These are phyloP conservation scores for Gastrophysa polygoni DNA, from an alignment of 2,888 invertebrate species.

Conservation along the genomic window DNA sequence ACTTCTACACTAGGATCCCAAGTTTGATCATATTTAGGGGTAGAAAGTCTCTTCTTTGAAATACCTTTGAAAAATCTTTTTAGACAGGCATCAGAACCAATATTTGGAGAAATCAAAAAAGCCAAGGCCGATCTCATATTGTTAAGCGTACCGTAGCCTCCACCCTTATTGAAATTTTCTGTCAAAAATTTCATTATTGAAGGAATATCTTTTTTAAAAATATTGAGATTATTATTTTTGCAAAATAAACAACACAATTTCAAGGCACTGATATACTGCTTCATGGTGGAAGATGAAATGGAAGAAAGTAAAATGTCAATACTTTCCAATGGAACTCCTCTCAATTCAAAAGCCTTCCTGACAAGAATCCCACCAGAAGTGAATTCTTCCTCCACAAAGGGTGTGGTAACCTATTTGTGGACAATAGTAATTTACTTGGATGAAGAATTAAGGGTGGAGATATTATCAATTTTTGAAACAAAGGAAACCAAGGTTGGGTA, in stretches of 20 bases:
- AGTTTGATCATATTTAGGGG: no score
- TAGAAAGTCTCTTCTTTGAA: no score
- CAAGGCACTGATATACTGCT: conserved; percentile 1
- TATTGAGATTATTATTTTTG: neutral
- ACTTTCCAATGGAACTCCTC: neutral
- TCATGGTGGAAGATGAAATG: conserved; percentile 7
- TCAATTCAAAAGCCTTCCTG: conserved; percentile 8
- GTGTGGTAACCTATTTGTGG: conserved; percentile 7
- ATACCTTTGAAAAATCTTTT: neutral
- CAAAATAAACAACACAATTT: conserved; percentile 8
- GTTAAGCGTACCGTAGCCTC: conserved; percentile 2
- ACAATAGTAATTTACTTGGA: neutral
- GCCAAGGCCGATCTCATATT: neutral
- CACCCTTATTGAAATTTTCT: conserved; percentile 2
- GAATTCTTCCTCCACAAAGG: neutral
- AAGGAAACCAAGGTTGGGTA: conserved; percentile 18
- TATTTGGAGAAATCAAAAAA: neutral
- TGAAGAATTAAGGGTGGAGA: neutral
- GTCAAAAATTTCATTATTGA: conserved; percentile 1
- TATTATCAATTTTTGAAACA: conserved; percentile 11
- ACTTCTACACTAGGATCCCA: no score
- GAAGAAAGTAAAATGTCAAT: conserved; percentile 1
- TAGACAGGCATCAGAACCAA: neutral
- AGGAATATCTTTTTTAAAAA: conserved; percentile 1
- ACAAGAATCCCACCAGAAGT: neutral